Evolutionary conservation across 2,888 invertebrate species (phyloP).

Genomic region (Meghimatium bilineatum): DNA sequence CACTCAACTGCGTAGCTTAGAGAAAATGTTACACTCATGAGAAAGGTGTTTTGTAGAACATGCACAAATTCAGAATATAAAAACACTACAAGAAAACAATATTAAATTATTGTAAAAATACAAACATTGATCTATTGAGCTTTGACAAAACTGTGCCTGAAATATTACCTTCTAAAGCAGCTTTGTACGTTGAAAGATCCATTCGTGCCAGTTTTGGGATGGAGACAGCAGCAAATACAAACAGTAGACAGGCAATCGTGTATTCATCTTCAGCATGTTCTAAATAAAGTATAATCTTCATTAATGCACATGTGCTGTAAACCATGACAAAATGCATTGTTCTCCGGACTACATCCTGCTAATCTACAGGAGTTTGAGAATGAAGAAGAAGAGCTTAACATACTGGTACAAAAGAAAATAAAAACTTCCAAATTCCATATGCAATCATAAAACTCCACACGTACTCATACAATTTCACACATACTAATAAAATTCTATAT

Average conservation of each 20-base stretch:
- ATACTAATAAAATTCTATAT: no score
- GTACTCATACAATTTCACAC: no score
- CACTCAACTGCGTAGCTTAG: no score
- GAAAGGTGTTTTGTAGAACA: no score
- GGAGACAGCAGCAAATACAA: constrained; percentile 99
- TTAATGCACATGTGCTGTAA: background rate
- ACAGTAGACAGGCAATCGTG: constrained; percentile 92
- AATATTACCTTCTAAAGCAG: constrained; percentile 76
- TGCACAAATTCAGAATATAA: no score
- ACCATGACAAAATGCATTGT: no score
- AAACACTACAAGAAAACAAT: no score
- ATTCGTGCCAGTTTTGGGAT: constrained; percentile 92
- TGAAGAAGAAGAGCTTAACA: background rate
- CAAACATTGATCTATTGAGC: background rate
- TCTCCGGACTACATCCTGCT: no score
- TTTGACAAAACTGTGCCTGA: background rate
- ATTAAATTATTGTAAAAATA: background rate
- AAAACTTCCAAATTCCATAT: no score
- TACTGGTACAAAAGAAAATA: no score
- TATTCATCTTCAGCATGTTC: constrained; percentile 89
- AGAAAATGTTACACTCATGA: no score
- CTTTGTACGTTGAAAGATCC: constrained; percentile 85
- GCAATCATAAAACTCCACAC: background rate
- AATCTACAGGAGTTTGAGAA: no score
- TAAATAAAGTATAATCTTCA: constrained; percentile 44